Evolutionary conservation across 2,888 invertebrate species (phyloP).

Genomic region (Xestia ashworthii): DNA sequence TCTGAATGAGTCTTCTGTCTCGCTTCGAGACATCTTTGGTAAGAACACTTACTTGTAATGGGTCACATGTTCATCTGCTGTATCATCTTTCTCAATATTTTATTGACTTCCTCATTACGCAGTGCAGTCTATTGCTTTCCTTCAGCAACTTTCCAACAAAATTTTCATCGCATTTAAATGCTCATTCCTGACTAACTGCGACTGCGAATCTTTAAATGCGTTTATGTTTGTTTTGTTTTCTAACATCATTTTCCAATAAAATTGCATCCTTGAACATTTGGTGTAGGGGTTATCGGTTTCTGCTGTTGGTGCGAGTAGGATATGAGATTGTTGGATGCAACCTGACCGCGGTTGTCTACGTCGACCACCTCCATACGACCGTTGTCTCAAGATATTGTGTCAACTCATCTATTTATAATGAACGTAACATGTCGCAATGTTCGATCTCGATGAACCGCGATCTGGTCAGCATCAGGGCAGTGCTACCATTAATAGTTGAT

Average conservation of each 20-base stretch:
- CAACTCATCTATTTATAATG: background rate
- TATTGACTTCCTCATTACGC: constrained; percentile 26
- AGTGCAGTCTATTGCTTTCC: constrained; percentile 22
- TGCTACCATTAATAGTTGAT: background rate
- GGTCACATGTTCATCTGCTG: constrained; percentile 29
- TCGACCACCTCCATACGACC: too few species aligned
- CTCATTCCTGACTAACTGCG: constrained; percentile 32
- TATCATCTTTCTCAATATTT: constrained; percentile 43
- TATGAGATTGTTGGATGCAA: constrained; percentile 3
- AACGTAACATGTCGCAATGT: background rate
- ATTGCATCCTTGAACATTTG: constrained; percentile 45
- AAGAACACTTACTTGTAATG: constrained; percentile 58
- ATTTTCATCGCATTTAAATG: constrained; percentile 38
- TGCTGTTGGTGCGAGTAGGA: background rate
- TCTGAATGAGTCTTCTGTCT: constrained; percentile 66
- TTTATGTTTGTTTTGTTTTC: constrained; percentile 28
- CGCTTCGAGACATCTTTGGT: constrained; percentile 68
- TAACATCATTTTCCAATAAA: constrained; percentile 28
- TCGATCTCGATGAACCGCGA: background rate
- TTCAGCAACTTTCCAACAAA: constrained; percentile 20
- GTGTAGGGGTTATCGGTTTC: constrained; percentile 41
- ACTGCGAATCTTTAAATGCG: constrained; percentile 23
- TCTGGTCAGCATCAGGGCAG: background rate
- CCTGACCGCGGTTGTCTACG: constrained; percentile 2
- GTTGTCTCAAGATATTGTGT: background rate